Conservation (phyloP, 2,888 invertebrate species). For the Synanthedon formicaeformis region DNA sequence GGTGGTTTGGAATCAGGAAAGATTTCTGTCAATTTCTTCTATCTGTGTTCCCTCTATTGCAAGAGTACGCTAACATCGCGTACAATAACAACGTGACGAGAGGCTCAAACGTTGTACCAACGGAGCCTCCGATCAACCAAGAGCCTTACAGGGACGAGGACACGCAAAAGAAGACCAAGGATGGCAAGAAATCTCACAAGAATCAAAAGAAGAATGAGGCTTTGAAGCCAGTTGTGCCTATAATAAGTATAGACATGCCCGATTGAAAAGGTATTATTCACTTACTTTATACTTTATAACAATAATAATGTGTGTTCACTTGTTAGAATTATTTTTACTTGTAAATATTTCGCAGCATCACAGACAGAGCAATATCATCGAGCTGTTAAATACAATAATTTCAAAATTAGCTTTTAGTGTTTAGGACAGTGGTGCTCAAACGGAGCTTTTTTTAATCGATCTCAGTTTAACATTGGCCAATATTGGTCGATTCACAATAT, state of each 20-base stretch:
- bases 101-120: slow-evolving; percentile 35
- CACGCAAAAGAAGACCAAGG: slow-evolving; percentile 59
- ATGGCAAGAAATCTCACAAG: slow-evolving; percentile 74
- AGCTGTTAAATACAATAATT: slow-evolving; percentile 52
- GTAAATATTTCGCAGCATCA: slow-evolving; percentile 36
- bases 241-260: slow-evolving; percentile 90
- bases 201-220: slow-evolving; percentile 81
- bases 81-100: slow-evolving; percentile 77
- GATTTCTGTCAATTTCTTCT: slow-evolving; percentile 98
- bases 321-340: slow-evolving; percentile 16
- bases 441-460: too few relatives aligned
- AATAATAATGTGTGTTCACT: slow-evolving; percentile 48
- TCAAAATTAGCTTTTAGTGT: too few relatives aligned
- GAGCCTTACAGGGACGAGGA: slow-evolving; percentile 63
- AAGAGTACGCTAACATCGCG: slow-evolving; percentile 98
- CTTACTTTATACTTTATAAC: neutral
- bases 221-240: slow-evolving; percentile 88
- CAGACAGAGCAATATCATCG: slow-evolving; percentile 40
- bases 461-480: too few relatives aligned
- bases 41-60: slow-evolving; percentile 92
- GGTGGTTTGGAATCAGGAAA: slow-evolving; percentile 99
- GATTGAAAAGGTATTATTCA: slow-evolving; percentile 71
- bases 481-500: too few relatives aligned
- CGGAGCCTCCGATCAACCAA: slow-evolving; percentile 44
- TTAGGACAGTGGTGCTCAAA: too few relatives aligned